Base-by-base conservation (phyloP, 2,888 invertebrate genomes). In the Protodeltote pygarga region DNA sequence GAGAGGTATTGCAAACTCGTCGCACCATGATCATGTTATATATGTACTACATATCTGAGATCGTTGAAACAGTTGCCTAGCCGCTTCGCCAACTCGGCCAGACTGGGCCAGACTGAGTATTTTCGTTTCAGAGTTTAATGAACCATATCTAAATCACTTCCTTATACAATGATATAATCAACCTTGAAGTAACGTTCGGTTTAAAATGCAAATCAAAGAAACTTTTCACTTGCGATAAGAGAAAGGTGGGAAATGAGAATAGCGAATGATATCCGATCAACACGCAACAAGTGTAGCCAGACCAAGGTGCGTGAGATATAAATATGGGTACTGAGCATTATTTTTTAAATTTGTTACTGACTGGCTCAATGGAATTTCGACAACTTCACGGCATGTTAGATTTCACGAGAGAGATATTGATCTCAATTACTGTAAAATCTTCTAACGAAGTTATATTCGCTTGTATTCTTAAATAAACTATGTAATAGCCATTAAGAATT, bases 401-500 rank as follows among this genome's bases (percentile, higher is more conserved):
- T 33, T 38, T 38, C 41, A 41, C 29, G 25, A 41, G 34, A 55
- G n/a, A n/a, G n/a, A 53, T 35, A 50, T 50, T 45, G 40, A 63
- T 73, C 55, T 67, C 71, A 75, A 80, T 74, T 68, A 64, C 59
- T 61, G 70, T 75, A 65, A 77, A 77, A 73, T 75, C 66, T 69
- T 67, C 71, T 68, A 81, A 81, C 72, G 67, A 73, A 69, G 67
- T 53, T 66, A 66, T 67, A 75, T 79, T 77, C 73, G 66, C 73
- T 73, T 70, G 62, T 70, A 59, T 72, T 65, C 70, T 75, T 77
- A 78, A 61, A 65, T 79, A 69, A 79, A 81, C 71, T 76, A 75
- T 73, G 59, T 84, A 84, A 88, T 87, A 80, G 81, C 76, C 88
- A 77, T 84, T 73, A 73, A 80, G 70, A 87, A 91, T 89, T 87